A percentile compares a stretch with the other conserved stretches of the same genome.
Conservation (phyloP, 2,113 vertebrate genomes). For the Helogale parvula region DNA sequence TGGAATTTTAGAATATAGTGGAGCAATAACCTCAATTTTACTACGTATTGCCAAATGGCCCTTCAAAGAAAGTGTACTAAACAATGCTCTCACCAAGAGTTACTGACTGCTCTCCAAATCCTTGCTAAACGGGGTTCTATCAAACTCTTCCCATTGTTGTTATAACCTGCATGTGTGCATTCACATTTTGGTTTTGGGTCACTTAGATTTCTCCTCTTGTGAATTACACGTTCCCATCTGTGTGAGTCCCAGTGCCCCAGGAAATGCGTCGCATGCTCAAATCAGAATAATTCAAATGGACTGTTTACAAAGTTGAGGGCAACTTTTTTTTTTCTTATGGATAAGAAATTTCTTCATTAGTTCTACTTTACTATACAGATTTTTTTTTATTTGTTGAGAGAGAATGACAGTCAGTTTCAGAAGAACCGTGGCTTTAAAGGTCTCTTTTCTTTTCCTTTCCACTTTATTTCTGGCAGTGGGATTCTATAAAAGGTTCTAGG, state of each 20-base stretch:
- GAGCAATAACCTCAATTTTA: neutral
- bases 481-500: neutral
- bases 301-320: neutral
- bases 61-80: neutral
- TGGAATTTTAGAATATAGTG: neutral
- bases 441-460: neutral
- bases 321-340: neutral
- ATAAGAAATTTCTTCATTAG: neutral
- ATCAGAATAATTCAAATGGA: neutral
- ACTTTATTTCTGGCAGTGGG: neutral
- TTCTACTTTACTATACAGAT: conserved; percentile 11
- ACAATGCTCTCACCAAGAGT: neutral
- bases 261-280: neutral
- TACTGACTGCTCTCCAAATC: neutral
- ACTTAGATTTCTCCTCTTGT: neutral
- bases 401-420: neutral
- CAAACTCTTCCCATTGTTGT: neutral
- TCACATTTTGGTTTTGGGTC: neutral
- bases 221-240: neutral
- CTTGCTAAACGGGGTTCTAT: neutral
- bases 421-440: neutral
- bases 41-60: neutral
- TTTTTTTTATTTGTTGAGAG: conserved; percentile 26
- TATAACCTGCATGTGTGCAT: neutral
- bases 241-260: neutral